A percentile compares a stretch with the other conserved stretches of the same genome.
Evolutionary conservation across 2,113 vertebrate species (phyloP).

Genomic region (Cephalopterus ornatus): DNA sequence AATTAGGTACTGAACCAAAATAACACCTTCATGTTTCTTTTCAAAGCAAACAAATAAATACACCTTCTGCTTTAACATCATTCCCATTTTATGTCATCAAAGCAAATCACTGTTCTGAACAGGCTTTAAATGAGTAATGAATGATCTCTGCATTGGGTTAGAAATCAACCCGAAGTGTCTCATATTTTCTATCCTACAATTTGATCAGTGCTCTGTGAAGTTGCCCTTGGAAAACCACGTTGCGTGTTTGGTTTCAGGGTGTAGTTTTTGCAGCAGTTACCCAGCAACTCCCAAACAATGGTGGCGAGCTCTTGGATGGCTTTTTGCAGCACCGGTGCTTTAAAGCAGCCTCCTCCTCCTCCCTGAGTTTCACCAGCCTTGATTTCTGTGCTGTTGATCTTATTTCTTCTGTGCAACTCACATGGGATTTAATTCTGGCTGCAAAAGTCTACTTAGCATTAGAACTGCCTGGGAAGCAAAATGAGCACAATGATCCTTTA

Average conservation of each 20-base stretch:
- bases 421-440: neutral
- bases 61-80: neutral
- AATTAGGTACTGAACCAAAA: neutral
- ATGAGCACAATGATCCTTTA: neutral
- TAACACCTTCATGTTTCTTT: neutral
- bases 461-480: neutral
- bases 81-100: neutral
- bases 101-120: neutral
- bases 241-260: neutral
- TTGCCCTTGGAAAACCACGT: neutral
- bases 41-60: neutral
- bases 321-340: neutral
- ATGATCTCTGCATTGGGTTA: neutral
- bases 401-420: neutral
- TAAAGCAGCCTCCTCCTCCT: neutral
- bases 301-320: neutral
- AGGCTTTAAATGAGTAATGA: neutral
- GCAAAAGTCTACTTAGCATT: neutral
- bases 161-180: neutral
- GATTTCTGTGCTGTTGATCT: neutral
- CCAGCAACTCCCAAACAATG: constrained; percentile 1
- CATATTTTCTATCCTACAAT: neutral
- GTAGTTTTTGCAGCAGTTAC: constrained; percentile 8
- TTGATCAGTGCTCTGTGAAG: neutral
- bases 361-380: neutral